A percentile compares a stretch with the other conserved stretches of the same genome.
These are phyloP conservation scores for Erebia aethiops DNA, from an alignment of 2,888 invertebrate genomes.

Conservation along the genomic window DNA sequence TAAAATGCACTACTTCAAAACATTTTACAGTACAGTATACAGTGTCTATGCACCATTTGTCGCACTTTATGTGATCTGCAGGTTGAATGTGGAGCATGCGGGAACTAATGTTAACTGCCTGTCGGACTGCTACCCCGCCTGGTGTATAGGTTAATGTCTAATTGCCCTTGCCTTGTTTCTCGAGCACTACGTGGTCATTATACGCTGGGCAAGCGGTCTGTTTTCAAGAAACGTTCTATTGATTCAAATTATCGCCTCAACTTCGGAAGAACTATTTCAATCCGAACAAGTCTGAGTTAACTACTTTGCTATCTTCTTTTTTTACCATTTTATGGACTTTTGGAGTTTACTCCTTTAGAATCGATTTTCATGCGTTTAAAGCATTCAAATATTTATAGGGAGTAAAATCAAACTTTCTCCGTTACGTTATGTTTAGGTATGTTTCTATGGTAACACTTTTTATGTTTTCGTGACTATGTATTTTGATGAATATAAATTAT, in stretches of 20 bases:
- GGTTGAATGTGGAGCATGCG: constrained; percentile 66
- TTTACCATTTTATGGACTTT: too few species aligned
- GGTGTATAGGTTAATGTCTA: constrained; percentile 32
- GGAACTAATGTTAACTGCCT: constrained; percentile 49
- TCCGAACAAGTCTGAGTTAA: too few species aligned
- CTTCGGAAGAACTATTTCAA: neutral
- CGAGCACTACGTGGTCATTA: constrained; percentile 18
- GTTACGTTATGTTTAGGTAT: too few species aligned
- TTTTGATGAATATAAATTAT: too few species aligned
- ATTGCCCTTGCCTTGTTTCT: constrained; percentile 24
- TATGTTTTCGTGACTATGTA: too few species aligned
- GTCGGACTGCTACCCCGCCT: constrained; percentile 19
- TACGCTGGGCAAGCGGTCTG: neutral
- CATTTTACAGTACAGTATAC: constrained; percentile 14
- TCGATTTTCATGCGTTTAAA: too few species aligned
- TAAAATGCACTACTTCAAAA: constrained; percentile 14
- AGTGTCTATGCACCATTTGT: constrained; percentile 32
- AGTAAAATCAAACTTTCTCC: too few species aligned
- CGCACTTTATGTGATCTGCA: constrained; percentile 38
- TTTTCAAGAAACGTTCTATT: constrained; percentile 18
- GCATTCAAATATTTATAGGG: too few species aligned
- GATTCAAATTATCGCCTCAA: constrained; percentile 19
- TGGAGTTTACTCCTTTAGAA: too few species aligned
- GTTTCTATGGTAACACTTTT: too few species aligned
- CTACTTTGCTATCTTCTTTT: too few species aligned